Evolutionary conservation across 2,888 invertebrate genomes (phyloP).

Genomic region (Agonum fuliginosum): DNA sequence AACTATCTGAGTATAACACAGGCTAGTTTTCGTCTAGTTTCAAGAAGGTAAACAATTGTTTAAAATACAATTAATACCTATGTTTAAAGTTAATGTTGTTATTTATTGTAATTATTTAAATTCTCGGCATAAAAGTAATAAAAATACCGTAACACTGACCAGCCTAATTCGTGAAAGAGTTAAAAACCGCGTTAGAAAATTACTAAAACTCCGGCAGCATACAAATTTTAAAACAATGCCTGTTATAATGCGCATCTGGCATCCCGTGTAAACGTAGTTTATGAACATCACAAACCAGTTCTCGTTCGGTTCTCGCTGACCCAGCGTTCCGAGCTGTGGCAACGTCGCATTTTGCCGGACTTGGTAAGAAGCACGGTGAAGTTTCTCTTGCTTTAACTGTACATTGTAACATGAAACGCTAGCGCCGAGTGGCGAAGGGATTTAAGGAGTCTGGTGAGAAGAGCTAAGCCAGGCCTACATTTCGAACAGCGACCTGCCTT

Average conservation of each 20-base stretch:
- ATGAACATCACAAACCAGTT: conserved; percentile 42
- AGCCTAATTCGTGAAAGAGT: background rate
- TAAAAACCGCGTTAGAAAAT: conserved; percentile 14
- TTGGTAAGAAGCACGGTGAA: background rate
- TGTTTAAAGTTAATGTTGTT: too few relatives aligned
- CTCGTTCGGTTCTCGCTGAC: conserved; percentile 17
- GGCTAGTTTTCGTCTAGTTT: background rate
- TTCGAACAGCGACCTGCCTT: conserved; percentile 63
- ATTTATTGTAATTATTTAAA: too few relatives aligned
- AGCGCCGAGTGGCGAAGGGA: background rate
- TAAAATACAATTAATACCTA: too few relatives aligned
- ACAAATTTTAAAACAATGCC: conserved; percentile 32
- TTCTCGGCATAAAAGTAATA: too few relatives aligned
- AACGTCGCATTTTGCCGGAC: background rate
- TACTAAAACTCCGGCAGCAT: background rate
- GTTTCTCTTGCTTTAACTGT: background rate
- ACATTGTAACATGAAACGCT: conserved; percentile 40
- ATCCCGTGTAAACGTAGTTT: conserved; percentile 45
- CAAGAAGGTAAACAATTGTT: background rate
- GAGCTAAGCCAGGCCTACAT: conserved; percentile 62
- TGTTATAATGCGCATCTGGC: conserved; percentile 14
- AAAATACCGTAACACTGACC: background rate
- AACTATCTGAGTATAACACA: too few relatives aligned
- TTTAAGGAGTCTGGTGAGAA: background rate
- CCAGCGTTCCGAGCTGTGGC: conserved; percentile 10